Evolutionary conservation across 1,140 invertebrate species (phyloP), one percentile per base, ranked within the genome.

Genomic region (Drosophila navojoa): DNA sequence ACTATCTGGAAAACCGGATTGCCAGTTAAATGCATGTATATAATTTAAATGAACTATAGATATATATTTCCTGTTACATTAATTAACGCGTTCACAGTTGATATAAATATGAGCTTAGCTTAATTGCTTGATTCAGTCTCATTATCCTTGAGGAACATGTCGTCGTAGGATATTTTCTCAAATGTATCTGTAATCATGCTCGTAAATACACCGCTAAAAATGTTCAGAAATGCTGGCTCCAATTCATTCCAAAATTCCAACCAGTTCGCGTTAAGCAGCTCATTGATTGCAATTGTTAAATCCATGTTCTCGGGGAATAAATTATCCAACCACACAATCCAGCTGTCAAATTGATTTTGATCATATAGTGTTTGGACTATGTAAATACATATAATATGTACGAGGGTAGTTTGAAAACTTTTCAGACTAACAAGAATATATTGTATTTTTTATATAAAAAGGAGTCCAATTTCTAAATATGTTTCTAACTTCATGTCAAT

Each of bases 211-310:
- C 54, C 38, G 0, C 71, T 60, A 15, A 86, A 86, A 42, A 69
- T 57, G 15, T 22, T 32, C 3, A 81, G 32, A 13, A 86, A 68
- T 1, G 2, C 32, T 3, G 81, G 81, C 32, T 86, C 81, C 50
- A 86, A 35, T 15, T 86, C 81, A 50, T 86, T 86, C 81, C 81
- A 86, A 42, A 86, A 76, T 13, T 81, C 77, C 6, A 85, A 29
- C 81, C 81, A 85, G 45, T 85, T 67, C 2, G 5, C 5, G 35
- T 86, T 86, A 16, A 86, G 66, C 3, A 86, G 50, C 4, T 72
- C 54, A 47, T 86, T 86, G 4, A 86, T 13, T 7, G 68, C 63
- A 27, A 78, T 66, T 10, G 81, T 68, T n/a, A 85, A 3, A 53
- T 86, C 81, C 25, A 66, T 57, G 16, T 86, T 86, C 0, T 74